Conservation (phyloP, 2,888 invertebrate species). For the Cheiracanthium punctorium region DNA sequence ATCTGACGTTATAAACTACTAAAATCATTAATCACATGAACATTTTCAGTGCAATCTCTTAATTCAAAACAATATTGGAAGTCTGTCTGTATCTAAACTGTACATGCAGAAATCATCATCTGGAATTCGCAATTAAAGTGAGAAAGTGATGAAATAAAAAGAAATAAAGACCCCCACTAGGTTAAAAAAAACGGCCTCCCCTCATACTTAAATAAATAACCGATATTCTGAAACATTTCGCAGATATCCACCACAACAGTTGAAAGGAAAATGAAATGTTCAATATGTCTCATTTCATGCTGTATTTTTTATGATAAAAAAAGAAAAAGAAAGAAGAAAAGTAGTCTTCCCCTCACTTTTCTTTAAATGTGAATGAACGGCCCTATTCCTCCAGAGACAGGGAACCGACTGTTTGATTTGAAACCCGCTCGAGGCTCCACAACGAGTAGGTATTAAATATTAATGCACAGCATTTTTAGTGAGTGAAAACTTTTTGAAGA, state of each 20-base stretch:
- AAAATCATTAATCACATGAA: too few relatives aligned
- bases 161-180: not conserved
- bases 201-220: not conserved
- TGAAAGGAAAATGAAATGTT: conserved; percentile 4
- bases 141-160: too few relatives aligned
- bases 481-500: not conserved
- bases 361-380: conserved; percentile 12
- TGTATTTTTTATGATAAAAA: not conserved
- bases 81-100: too few relatives aligned
- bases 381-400: too few relatives aligned
- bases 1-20: too few relatives aligned
- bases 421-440: not conserved
- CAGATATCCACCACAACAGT: not conserved
- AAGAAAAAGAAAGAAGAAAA: not conserved
- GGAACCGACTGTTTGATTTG: conserved; percentile 2
- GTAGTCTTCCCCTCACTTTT: not conserved
- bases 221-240: not conserved
- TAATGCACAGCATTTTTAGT: not conserved
- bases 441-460: conserved; percentile 2
- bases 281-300: not conserved
- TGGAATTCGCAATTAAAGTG: too few relatives aligned
- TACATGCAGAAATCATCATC: too few relatives aligned
- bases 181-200: not conserved
- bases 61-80: too few relatives aligned
- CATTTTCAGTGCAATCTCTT: too few relatives aligned